phyloP scores from a whole-genome alignment of 2,797 vertebrate species.

The Enteromius fasciolatus region DNA sequence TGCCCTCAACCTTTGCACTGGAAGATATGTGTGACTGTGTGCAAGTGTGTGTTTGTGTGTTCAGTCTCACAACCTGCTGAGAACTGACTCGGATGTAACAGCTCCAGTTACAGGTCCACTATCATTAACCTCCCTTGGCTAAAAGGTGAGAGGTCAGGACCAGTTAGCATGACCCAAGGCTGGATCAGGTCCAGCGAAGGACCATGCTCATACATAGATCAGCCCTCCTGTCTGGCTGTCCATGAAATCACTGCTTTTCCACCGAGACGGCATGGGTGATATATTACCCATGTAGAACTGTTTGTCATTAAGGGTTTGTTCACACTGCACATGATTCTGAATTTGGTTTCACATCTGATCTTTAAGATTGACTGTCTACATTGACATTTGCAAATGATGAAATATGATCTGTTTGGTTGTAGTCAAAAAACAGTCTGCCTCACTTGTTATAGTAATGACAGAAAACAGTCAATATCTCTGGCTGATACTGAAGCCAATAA shows the following conservation, averaged over 20 bases:
- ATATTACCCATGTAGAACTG: slow-evolving; percentile 46
- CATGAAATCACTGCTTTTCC: slow-evolving; percentile 43
- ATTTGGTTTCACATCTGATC: background rate
- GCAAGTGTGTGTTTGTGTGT: slow-evolving; percentile 25
- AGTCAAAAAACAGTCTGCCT: background rate
- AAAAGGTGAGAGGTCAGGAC: slow-evolving; percentile 54
- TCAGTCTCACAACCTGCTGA: slow-evolving; percentile 34
- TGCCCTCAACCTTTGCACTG: slow-evolving; percentile 34
- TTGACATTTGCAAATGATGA: background rate
- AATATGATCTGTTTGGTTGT: background rate
- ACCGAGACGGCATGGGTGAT: slow-evolving; percentile 38
- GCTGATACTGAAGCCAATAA: background rate
- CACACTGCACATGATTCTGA: slow-evolving; percentile 21
- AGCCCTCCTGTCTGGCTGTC: slow-evolving; percentile 22
- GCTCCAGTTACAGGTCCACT: slow-evolving; percentile 59
- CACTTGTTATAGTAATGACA: background rate
- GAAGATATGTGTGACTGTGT: slow-evolving; percentile 9
- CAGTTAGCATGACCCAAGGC: slow-evolving; percentile 52
- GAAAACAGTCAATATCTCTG: background rate
- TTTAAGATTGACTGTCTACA: background rate
- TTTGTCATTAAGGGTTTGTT: slow-evolving; percentile 44
- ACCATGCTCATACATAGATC: slow-evolving; percentile 49
- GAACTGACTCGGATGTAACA: slow-evolving; percentile 51
- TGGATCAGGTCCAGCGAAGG: slow-evolving; percentile 34
- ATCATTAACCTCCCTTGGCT: slow-evolving; percentile 58